Evolutionary conservation across 23 tunicate species (phyloP), one percentile per base, ranked within the genome.

Genomic region (Trididemnum miniatum): DNA sequence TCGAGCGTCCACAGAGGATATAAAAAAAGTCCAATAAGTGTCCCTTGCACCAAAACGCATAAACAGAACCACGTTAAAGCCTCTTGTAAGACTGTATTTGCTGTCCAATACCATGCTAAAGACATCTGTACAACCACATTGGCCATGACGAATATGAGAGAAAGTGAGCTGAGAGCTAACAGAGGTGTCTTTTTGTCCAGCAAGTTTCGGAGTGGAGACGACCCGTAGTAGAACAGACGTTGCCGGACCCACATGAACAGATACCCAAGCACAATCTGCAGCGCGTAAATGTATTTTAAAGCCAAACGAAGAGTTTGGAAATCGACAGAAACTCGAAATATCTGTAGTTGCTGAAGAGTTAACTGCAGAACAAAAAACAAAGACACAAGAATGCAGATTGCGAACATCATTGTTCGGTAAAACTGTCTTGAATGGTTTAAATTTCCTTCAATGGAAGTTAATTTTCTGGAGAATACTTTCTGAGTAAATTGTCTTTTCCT

Each of bases 231-330:
- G 79, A 89, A 89, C 66, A 89, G 36, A 4, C 87, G 59, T 79
- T 89, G 95, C 9, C 95, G 85, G 49, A 89, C 60, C 95, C 95
- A 89, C 80, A 83, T 39, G 37, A 89, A 89, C n/a, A 65, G 77
- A 39, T 89, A 89, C 18, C 87, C 95, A 0, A 72, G 34, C 24
- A 89, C 87, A 30, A 89, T 89, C 31, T 80, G 73, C 15, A 50
- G 25, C 20, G 80, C 81, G 77, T 64, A 83, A 3, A 81, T 60
- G 62, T 73, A 83, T 72, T 73, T 83, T 4, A 31, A 36, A 26
- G 63, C 81, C 34, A 83, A 35, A 0, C 5, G 26, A 22, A 83
- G 37, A 3, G 73, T 20, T 2, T 51, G 37, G 15, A 1, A 1
- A 12, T 32, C 1, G 31, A 26, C 1, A 0, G n/a, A 5, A 12